These are phyloP conservation scores for Portevinia maculata DNA, from an alignment of 2,888 invertebrate genomes.

Conservation along the genomic window DNA sequence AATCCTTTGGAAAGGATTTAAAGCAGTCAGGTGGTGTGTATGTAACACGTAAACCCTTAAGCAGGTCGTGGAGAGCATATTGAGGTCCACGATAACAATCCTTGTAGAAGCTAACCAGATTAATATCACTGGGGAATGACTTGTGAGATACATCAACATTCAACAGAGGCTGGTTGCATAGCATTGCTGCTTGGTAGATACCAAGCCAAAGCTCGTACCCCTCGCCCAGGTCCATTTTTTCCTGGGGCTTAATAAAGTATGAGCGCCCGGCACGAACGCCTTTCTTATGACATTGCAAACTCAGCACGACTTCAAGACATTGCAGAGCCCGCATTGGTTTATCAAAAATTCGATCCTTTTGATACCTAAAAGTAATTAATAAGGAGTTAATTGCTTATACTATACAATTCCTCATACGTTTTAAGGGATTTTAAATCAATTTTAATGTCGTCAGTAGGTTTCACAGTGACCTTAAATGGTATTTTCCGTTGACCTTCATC, in stretches of 20 bases:
- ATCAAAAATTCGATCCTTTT: constrained; percentile 78
- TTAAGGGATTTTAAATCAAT: constrained; percentile 78
- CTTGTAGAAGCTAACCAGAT: constrained; percentile 27
- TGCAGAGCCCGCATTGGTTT: constrained; percentile 83
- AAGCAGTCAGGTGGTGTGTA: constrained; percentile 79
- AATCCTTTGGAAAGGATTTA: constrained; percentile 75
- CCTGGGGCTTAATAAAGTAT: constrained; percentile 86
- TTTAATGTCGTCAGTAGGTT: constrained; percentile 76
- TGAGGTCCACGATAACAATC: background rate
- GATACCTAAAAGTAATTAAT: constrained; percentile 76
- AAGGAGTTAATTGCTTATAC: background rate
- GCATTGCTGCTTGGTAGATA: constrained; percentile 94
- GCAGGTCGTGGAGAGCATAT: constrained; percentile 55
- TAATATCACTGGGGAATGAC: constrained; percentile 86
- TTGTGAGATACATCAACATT: constrained; percentile 96
- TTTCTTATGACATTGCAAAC: constrained; percentile 82
- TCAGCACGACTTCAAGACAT: constrained; percentile 87
- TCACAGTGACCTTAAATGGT: constrained; percentile 77
- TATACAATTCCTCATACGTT: constrained; percentile 75
- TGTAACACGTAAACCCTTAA: constrained; percentile 78
- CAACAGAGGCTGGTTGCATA: constrained; percentile 93
- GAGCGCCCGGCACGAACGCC: constrained; percentile 84
- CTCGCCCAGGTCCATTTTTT: constrained; percentile 85
- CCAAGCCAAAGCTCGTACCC: constrained; percentile 97
- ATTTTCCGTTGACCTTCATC: constrained; percentile 67